Base-by-base conservation (phyloP, 2,113 vertebrate genomes). In the Pseudolaguvia tuberculata region DNA sequence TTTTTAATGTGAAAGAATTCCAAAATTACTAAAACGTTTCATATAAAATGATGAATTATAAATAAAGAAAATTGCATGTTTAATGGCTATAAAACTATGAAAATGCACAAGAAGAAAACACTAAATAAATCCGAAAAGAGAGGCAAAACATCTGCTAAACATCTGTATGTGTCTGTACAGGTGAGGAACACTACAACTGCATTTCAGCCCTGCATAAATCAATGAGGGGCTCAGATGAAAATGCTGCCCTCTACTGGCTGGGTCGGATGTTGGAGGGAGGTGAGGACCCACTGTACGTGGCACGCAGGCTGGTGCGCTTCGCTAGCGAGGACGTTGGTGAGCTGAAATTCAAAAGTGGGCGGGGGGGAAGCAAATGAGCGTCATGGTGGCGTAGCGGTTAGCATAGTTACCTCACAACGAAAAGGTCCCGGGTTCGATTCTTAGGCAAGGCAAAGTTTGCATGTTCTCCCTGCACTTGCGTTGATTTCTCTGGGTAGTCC, bases 191-290 rank as follows among this genome's bases (percentile, higher is more conserved):
- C 84, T 99, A 93, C 86, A 99, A 98, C 87, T 96, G 94, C 81
- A 96, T 98, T 85, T 99, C 95, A 6, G 97, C 97, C 0, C 85
- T 99, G 35, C 96, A 98, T 77, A 98, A 98, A 86, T 97, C 96
- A 0, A 94, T 99, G 95, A 91, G 97, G 73, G 97, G 96, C 80
- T 98, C 96, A 0, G 91, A 99, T 73, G 89, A 92, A 83, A 97
- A 94, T 0, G 95, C 95, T 23, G 93, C 94, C 48, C 93, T 99
- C 69, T 99, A 99, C 87, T 98, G 96, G 97, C 90, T 99, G 70
- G 96, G 93, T 13, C 93, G 97, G 76, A 99, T 99, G 96, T 94
- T 99, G 23, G 96, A 98, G 85, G 97, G 97, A 0, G 97, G 96
- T 0, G 97, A 99, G 84, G 93, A 97, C 78, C 97, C 96, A 0